Evolutionary conservation across 2,797 vertebrate genomes (phyloP).

Genomic region (Nannoperca obscura): DNA sequence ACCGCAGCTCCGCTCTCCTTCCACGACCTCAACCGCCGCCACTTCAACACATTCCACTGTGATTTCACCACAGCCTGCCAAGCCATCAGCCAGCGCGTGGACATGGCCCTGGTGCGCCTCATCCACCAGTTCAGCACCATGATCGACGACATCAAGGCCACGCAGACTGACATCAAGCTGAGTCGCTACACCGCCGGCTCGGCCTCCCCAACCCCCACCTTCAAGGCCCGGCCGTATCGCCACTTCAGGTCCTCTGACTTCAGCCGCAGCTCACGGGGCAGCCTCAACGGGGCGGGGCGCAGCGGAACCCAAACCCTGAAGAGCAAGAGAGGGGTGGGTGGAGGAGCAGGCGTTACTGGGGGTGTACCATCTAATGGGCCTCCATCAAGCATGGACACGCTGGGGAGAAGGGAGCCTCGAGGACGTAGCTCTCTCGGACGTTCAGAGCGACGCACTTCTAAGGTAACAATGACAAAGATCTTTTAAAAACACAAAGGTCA

Average conservation of each 20-base stretch:
- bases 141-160: constrained; percentile 99
- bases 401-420: constrained; percentile 89
- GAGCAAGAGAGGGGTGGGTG: constrained; percentile 83
- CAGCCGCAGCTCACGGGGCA: constrained; percentile 96
- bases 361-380: constrained; percentile 73
- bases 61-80: constrained; percentile 98
- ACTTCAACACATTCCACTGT: constrained; percentile 97
- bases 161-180: constrained; percentile 98
- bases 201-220: constrained; percentile 95
- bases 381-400: constrained; percentile 80
- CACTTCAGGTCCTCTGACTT: constrained; percentile 97
- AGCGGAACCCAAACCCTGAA: constrained; percentile 88
- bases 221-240: constrained; percentile 93
- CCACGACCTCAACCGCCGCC: constrained; percentile 95
- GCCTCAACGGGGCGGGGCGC: constrained; percentile 91
- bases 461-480: constrained; percentile 67
- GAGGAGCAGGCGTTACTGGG: constrained; percentile 35
- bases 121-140: constrained; percentile 99
- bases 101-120: constrained; percentile 98
- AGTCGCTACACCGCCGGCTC: constrained; percentile 98
- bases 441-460: constrained; percentile 95
- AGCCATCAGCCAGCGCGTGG: constrained; percentile 97
- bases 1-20: constrained; percentile 90
- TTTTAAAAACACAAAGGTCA: not conserved
- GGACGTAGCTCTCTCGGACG: constrained; percentile 92